Base-by-base conservation (phyloP, 2,113 vertebrate species). In the Pristiophorus japonicus region DNA sequence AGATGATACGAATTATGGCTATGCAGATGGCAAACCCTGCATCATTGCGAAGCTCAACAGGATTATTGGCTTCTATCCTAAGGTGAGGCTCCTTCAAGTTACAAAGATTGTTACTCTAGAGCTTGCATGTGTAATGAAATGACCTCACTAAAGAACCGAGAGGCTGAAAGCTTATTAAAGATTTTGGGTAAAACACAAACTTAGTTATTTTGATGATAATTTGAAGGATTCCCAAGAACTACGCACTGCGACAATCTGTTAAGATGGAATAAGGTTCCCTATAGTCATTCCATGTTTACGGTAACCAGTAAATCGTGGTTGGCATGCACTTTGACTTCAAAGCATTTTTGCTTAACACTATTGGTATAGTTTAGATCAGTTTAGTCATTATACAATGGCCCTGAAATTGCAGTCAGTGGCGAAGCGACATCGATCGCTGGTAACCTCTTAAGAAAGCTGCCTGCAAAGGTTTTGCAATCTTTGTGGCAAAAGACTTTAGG, bases 21-120 rank as follows among this genome's bases (percentile, higher is more conserved):
- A 99, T 96, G 96, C 11, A 11, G 96, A 97, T 0, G 99, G 99
- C 95, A 98, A 98, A 75, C 99, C 99, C 0, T 99, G 99, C 95
- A 34, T 99, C 78, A 97, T 99, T 0, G 97, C 99, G 94, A 99
- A 99, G 96, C 98, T 99, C 95, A 99, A 99, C 98, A 98, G 99
- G 96, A 98, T 99, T 11, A 97, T 99, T 95, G 98, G 98, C 96
- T 99, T 98, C 97, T 98, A 96, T 97, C 99, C 99, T n/a, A 97
- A 96, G 98, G 99, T 98, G 96, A 97, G 98, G 97, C 20, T 94
- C 65, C n/a, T 47, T 94, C 24, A 88, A 88, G 24, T 30, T 88
- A 45, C 24, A 67, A 73, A 38, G n/a, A 59, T 59, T 78, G n/a
- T 16, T 38, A 78, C 14, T 78, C 42, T 70, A 30, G 67, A 70